Evolutionary conservation across 2,113 vertebrate species (phyloP).

Genomic region (Atractosteus spatula): DNA sequence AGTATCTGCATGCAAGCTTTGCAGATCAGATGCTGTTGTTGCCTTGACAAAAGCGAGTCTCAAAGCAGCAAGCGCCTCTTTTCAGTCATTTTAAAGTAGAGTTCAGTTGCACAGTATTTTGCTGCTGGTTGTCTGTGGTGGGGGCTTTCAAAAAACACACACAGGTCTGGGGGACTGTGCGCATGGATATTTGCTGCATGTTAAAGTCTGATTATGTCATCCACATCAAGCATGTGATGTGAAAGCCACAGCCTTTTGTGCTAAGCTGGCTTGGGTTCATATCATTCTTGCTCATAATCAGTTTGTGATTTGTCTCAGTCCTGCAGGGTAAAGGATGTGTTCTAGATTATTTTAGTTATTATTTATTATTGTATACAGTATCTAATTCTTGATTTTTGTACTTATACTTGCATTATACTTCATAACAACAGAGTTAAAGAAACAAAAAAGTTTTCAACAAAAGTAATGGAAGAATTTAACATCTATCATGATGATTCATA

Average conservation of each 20-base stretch:
- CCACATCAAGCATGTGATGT: conserved; percentile 14
- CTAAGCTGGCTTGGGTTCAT: not conserved
- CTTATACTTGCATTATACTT: no score
- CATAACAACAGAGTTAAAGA: no score
- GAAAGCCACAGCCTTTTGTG: not conserved
- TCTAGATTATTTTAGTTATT: not conserved
- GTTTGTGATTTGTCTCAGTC: conserved; percentile 1
- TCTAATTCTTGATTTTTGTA: no score
- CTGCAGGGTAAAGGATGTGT: not conserved
- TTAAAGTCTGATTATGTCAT: not conserved
- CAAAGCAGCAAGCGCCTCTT: conserved; percentile 4
- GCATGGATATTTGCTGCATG: conserved; percentile 8
- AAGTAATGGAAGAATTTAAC: no score
- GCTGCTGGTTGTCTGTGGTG: no score
- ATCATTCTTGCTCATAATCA: not conserved
- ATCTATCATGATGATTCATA: no score
- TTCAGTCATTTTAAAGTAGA: no score
- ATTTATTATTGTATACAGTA: not conserved
- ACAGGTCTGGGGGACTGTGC: not conserved
- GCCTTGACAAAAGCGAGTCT: conserved; percentile 34
- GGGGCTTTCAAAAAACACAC: not conserved
- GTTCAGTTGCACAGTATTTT: no score
- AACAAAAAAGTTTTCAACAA: no score
- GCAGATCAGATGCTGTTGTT: conserved; percentile 28
- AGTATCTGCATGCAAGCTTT: conserved; percentile 36